A percentile compares a stretch with the other conserved stretches of the same genome.
Conservation (phyloP, 2,888 invertebrate genomes). For the Noctua janthina region DNA sequence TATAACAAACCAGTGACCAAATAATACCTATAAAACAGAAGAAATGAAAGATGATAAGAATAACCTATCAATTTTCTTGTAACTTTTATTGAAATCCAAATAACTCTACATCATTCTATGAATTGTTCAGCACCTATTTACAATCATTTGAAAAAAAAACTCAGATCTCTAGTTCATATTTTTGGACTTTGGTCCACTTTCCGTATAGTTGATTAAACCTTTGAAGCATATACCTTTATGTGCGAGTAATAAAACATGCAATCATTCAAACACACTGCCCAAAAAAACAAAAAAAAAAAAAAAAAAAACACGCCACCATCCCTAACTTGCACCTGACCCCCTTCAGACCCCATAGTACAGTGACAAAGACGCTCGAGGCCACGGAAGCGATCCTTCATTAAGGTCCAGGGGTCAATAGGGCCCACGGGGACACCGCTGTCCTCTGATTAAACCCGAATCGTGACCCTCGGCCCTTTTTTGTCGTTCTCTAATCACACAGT, state of each 20-base stretch:
- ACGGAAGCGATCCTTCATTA: conserved; percentile 83
- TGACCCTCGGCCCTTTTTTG: conserved; percentile 74
- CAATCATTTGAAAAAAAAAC: background rate
- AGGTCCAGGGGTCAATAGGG: conserved; percentile 81
- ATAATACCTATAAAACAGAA: background rate
- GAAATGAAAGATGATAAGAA: background rate
- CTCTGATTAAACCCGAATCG: conserved; percentile 78
- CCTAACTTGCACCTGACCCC: conserved; percentile 44
- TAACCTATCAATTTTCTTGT: background rate
- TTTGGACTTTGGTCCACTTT: background rate
- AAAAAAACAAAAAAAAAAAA: background rate
- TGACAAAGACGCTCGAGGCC: conserved; percentile 80
- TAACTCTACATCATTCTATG: background rate
- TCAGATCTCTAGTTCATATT: too few relatives aligned
- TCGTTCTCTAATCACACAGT: conserved; percentile 74
- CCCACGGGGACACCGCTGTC: conserved; percentile 70
- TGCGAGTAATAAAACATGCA: background rate
- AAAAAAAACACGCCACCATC: conserved; percentile 1
- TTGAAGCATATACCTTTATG: background rate
- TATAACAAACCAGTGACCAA: background rate
- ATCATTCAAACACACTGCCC: background rate
- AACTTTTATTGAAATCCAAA: background rate
- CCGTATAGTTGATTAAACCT: background rate
- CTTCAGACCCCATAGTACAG: conserved; percentile 63
- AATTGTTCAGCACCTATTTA: background rate